These are phyloP conservation scores for Drosophila gaucha DNA, from an alignment of 2,888 invertebrate genomes.

Conservation along the genomic window DNA sequence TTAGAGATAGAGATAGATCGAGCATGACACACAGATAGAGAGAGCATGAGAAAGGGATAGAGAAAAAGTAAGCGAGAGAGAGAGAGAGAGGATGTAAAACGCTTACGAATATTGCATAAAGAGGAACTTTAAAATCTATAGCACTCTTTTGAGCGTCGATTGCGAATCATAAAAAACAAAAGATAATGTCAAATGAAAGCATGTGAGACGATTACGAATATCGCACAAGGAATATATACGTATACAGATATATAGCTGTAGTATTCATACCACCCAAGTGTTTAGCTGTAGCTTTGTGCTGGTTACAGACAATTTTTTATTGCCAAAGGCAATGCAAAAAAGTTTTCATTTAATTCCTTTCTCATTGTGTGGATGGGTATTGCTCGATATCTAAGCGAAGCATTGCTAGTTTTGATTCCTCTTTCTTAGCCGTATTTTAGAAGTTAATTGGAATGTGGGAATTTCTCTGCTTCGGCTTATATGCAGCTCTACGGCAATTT, in stretches of 20 bases:
- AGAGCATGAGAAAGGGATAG: no score
- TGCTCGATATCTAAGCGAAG: neutral
- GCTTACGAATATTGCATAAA: neutral
- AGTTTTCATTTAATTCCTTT: no score
- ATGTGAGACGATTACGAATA: neutral
- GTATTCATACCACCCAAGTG: no score
- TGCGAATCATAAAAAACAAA: neutral
- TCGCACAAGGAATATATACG: no score
- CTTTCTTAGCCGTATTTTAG: no score
- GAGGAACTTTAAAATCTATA: neutral
- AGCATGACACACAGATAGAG: no score
- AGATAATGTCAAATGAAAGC: neutral
- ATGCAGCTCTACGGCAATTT: slow-evolving; percentile 1
- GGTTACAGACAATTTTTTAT: no score
- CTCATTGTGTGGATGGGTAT: neutral
- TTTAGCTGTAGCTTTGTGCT: no score
- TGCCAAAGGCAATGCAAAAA: no score
- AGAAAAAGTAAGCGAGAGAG: no score
- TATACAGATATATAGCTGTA: no score
- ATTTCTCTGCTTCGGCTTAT: neutral
- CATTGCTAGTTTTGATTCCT: slow-evolving; percentile 9
- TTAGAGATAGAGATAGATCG: no score
- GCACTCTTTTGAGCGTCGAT: neutral
- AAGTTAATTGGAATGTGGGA: slow-evolving; percentile 14
- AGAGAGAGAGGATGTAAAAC: neutral